Conservation (phyloP, 2,888 invertebrate genomes). For the Hypercompe scribonia region DNA sequence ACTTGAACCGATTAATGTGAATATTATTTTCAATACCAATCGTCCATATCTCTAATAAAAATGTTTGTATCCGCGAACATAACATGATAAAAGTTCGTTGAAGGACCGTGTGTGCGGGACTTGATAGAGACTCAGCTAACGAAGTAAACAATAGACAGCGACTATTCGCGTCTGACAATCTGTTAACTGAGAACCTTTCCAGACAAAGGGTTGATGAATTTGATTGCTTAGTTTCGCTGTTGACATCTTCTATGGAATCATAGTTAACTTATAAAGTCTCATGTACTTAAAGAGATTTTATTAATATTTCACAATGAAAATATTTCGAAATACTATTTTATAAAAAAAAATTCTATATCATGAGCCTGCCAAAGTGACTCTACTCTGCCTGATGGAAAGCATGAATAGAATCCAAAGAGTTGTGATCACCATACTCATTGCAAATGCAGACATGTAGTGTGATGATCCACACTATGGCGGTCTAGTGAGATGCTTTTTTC, state of each 20-base stretch:
- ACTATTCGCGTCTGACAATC: slow-evolving; percentile 72
- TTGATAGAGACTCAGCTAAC: slow-evolving; percentile 76
- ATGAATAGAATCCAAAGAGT: no score
- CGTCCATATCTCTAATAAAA: slow-evolving; percentile 42
- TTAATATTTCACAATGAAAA: not conserved
- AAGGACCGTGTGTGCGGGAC: slow-evolving; percentile 67
- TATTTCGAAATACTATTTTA: no score
- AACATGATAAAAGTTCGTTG: slow-evolving; percentile 70
- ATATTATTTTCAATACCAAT: slow-evolving; percentile 27
- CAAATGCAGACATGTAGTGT: no score
- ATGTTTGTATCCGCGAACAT: slow-evolving; percentile 57
- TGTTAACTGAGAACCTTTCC: slow-evolving; percentile 66
- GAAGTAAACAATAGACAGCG: slow-evolving; percentile 83
- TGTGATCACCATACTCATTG: no score
- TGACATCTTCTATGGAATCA: slow-evolving; percentile 61
- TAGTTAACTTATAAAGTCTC: slow-evolving; percentile 55
- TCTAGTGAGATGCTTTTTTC: no score
- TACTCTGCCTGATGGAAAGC: no score
- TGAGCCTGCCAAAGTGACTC: no score
- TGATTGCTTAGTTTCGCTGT: slow-evolving; percentile 75
- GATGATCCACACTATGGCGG: no score
- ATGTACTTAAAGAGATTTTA: not conserved
- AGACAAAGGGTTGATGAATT: slow-evolving; percentile 79
- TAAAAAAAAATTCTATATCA: no score
- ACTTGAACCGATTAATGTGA: slow-evolving; percentile 26